Base-by-base conservation (phyloP, 2,797 vertebrate species). In the Prunella strophiata region DNA sequence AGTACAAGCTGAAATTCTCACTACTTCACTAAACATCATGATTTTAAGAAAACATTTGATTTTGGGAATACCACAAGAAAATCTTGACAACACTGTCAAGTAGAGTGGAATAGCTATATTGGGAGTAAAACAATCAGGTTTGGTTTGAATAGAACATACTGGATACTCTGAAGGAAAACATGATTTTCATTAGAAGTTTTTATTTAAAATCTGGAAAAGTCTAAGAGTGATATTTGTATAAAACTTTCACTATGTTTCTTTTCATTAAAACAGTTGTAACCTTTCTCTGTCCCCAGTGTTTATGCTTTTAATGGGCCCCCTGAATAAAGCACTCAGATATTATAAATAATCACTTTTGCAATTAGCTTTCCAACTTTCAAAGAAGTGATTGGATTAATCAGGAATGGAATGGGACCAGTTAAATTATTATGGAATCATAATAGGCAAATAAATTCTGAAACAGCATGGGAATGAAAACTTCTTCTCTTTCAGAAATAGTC, bases 311-410 rank as follows among this genome's bases (percentile, higher is more conserved):
- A 74, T 94, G 63, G 45, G 68, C 71, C 72, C 32, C 63, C 51
- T 89, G 83, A 94, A 95, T 82, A 94, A 96, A 94, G 51, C 38
- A 93, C 59, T 89, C 79, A 68, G 54, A 68, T 93, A 93, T 75
- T 95, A 87, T 94, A 96, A 96, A 97, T 96, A 95, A 93, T 59
- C 83, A 86, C 23, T 83, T 93, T 89, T 93, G 34, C 73, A 96
- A 89, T 95, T 97, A 96, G 77, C 25, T 38, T 96, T 97, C 95
- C 42, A 82, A 38, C 85, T 93, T 92, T 76, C 83, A 78, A 26
- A 74, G 85, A 87, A 86, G 65, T 89, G 89, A 32, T 47, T 90
- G 92, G 82, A 84, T 55, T n/a, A 75, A 86, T 86, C 54, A 74
- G 70, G 30, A 78, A 93, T 75, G 85, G 78, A 94, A 45, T 58